Evolutionary conservation across 2,888 invertebrate species (phyloP), one percentile per base, ranked within the genome.

Genomic region (Penaeus monodon): DNA sequence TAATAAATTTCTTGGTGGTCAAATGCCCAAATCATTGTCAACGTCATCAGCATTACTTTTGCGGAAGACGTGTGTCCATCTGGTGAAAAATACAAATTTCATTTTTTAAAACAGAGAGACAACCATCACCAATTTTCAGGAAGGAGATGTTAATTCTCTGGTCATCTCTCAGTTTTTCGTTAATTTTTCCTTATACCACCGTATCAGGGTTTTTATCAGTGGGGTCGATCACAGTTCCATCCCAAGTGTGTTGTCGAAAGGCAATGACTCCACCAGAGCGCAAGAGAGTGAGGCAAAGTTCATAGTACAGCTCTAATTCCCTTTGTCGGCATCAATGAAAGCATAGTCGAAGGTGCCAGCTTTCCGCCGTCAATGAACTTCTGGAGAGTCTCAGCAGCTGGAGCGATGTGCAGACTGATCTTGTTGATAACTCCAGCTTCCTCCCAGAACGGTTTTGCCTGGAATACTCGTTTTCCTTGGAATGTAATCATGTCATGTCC

Each of bases 301-400:
- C 92, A 90, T 93, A 93, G 90, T 93, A 93, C 27, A 91, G 91
- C 64, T 90, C 88, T 93, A 93, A 87, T 91, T 91, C 12, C n/a
- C 77, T 90, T 93, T 92, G 89, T 93, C 92, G 84, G 93, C 88
- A 85, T 91, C 89, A 74, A 92, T 92, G 90, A 92, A 92, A 38
- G 91, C 91, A 88, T 92, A 92, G 89, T 92, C 92, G 86, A 91
- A 92, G 3, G 91, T 91, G 14, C 91, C 92, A 0, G 87, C 85
- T 84, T 92, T 29, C 92, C 92, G 22, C 90, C 88, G 3, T 89
- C 90, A 10, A 92, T 74, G 44, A 92, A 86, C 27, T 90, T 89
- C 68, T 92, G 91, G 87, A 91, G 88, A 33, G 89, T 90, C 20
- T 89, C 89, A 3, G 33, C 27, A 65, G 91, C 91, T 2, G 92